A percentile compares a stretch with the other conserved stretches of the same genome.
These are phyloP conservation scores for Drosophila sp. DNA, from an alignment of 1,140 invertebrate species.

Conservation along the genomic window DNA sequence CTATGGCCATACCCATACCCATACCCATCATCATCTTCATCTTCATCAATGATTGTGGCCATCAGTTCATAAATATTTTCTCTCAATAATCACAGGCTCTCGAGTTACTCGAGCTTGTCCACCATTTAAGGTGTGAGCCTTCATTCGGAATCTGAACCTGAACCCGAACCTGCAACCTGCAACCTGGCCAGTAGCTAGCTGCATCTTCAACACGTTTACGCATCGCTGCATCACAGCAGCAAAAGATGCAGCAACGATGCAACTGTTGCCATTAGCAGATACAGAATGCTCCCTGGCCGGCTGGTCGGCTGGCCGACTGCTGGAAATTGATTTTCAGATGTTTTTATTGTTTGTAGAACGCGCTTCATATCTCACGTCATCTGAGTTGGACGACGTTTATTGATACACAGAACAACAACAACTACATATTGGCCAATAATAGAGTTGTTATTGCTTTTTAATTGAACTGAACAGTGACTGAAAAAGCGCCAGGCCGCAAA, in stretches of 20 bases:
- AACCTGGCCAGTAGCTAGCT: slow-evolving; percentile 39
- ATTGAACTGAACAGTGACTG: slow-evolving; percentile 47
- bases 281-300: slow-evolving; percentile 26
- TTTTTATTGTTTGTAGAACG: slow-evolving; percentile 72
- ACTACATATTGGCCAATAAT: slow-evolving; percentile 64
- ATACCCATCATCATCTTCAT: slow-evolving; percentile 32
- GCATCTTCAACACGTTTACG: slow-evolving; percentile 72
- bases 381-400: slow-evolving; percentile 60
- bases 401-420: slow-evolving; percentile 58
- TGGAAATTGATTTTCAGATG: slow-evolving; percentile 71
- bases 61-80: slow-evolving; percentile 79
- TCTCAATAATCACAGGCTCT: slow-evolving; percentile 76
- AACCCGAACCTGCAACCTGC: slow-evolving; percentile 37
- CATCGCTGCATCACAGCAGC: slow-evolving; percentile 50
- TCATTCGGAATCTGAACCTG: slow-evolving; percentile 49
- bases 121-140: slow-evolving; percentile 77
- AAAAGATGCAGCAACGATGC: slow-evolving; percentile 16
- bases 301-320: neutral
- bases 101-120: slow-evolving; percentile 65
- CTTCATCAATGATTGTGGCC: slow-evolving; percentile 66
- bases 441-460: slow-evolving; percentile 81
- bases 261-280: slow-evolving; percentile 23
- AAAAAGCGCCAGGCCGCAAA: slow-evolving; percentile 38
- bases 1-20: slow-evolving; percentile 38
- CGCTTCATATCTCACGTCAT: slow-evolving; percentile 79